Percentiles rank a stretch among this genome's conserved stretches.
phyloP scores from a whole-genome alignment of 2,113 vertebrate species.

The Microtus pennsylvanicus region DNA sequence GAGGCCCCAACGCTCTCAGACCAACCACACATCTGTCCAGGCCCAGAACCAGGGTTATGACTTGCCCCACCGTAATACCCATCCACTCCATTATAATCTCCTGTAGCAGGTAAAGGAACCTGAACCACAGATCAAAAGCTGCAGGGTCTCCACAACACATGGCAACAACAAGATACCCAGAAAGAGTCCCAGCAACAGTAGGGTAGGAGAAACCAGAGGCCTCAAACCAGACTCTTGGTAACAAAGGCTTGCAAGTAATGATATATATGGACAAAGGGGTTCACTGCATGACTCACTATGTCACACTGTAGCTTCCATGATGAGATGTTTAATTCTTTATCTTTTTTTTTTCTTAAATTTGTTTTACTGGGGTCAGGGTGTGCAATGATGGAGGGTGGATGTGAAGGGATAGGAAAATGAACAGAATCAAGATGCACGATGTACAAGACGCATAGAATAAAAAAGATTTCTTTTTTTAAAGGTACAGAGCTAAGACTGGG shows the following conservation, averaged over 20 bases:
- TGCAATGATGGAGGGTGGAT: not conserved
- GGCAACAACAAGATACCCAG: not conserved
- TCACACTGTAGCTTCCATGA: not conserved
- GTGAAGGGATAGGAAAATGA: not conserved
- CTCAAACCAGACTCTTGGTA: not conserved
- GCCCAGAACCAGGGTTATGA: too few species aligned
- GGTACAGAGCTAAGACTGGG: not conserved
- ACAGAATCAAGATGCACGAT: not conserved
- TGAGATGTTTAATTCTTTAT: not conserved
- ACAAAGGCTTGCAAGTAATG: not conserved
- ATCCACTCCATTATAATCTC: too few species aligned
- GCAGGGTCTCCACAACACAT: too few species aligned
- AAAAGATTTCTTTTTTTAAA: not conserved
- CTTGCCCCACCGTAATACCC: too few species aligned
- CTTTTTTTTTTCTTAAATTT: not conserved
- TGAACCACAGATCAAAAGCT: too few species aligned
- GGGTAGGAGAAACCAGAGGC: not conserved
- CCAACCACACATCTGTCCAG: too few species aligned
- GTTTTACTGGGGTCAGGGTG: not conserved
- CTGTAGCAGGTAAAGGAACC: too few species aligned
- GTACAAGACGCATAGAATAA: not conserved
- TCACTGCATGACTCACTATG: not conserved
- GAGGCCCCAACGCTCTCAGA: rapidly evolving
- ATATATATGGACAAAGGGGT: not conserved
- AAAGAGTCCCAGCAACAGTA: not conserved